These are phyloP conservation scores for Steinernema carpocapsae DNA, from an alignment of 2,888 invertebrate species.

Conservation along the genomic window DNA sequence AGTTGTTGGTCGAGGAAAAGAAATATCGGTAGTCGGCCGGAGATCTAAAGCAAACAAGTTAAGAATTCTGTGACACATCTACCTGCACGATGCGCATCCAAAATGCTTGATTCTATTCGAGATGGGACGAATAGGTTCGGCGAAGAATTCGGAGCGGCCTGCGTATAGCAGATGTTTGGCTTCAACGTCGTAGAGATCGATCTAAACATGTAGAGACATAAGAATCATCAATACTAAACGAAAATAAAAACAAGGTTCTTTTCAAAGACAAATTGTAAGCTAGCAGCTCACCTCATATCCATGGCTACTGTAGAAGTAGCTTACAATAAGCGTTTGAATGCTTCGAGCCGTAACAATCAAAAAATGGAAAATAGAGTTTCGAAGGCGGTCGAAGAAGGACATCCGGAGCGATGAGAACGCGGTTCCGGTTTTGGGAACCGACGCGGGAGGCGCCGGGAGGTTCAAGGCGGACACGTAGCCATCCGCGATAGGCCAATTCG, in stretches of 20 bases:
- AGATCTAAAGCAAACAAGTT: background rate
- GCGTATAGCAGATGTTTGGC: conserved; percentile 60
- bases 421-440: conserved; percentile 61
- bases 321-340: conserved; percentile 53
- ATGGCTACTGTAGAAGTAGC: conserved; percentile 49
- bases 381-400: conserved; percentile 53
- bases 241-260: no score
- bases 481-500: conserved; percentile 66
- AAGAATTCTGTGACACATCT: conserved; percentile 13
- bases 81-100: conserved; percentile 58
- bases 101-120: conserved; percentile 63
- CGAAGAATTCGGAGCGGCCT: conserved; percentile 60
- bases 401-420: conserved; percentile 52
- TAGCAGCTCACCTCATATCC: conserved; percentile 46
- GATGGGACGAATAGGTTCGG: conserved; percentile 59
- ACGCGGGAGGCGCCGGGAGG: conserved; percentile 57
- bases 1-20: background rate
- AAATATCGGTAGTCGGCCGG: conserved; percentile 4
- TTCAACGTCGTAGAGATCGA: conserved; percentile 54
- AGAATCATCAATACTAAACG: background rate
- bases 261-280: background rate
- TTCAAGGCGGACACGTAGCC: conserved; percentile 61
- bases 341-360: conserved; percentile 53
- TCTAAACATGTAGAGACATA: conserved; percentile 39
- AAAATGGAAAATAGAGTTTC: conserved; percentile 57